Evolutionary conservation across 2,888 invertebrate species (phyloP), one percentile per base, ranked within the genome.

Genomic region (Adelognathus sp.): DNA sequence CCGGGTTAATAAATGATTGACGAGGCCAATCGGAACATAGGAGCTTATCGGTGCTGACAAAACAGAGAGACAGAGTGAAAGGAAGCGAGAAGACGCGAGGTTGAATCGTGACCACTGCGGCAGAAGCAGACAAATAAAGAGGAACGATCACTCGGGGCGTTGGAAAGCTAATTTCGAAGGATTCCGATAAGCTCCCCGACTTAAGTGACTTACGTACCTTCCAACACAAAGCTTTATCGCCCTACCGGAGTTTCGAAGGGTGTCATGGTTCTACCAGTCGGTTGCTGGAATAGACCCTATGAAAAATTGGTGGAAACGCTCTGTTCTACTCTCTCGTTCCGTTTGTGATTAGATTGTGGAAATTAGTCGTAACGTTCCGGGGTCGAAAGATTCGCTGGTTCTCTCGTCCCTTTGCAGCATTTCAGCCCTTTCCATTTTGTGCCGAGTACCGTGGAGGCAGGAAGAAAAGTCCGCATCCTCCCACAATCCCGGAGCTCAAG

Each of bases 141-240:
- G 46, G 31, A 21, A 44, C 31, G 9, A 9, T 54, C 36, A 16
- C n/a, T 39, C 27, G 16, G 44, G 44, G 24, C 16, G 7, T 46
- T 56, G 31, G 14, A 21, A 46, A 69, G 33, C 46, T 58, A 69
- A 69, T 69, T 58, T 58, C 31, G 18, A 58, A 58, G 69, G 69
- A 58, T 69, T 69, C 21, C 29, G 41, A 21, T 54, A 41, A 67
- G 41, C 52, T n/a, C n/a, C 67, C 11, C n/a, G 24, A 33, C 29
- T 58, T 58, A 18, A 33, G 29, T 46, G 14, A 58, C 44, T 58
- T 46, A 31, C 14, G 18, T 29, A 33, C 24, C 21, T 14, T 27
- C 52, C 39, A 39, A 54, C 39, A 39, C 24, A 21, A 52, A 66
- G 50, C 31, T 66, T 52, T 24, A 44, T 52, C 33, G 21, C 2